Conservation (phyloP, 2,888 invertebrate species). For the Meganola albula region DNA sequence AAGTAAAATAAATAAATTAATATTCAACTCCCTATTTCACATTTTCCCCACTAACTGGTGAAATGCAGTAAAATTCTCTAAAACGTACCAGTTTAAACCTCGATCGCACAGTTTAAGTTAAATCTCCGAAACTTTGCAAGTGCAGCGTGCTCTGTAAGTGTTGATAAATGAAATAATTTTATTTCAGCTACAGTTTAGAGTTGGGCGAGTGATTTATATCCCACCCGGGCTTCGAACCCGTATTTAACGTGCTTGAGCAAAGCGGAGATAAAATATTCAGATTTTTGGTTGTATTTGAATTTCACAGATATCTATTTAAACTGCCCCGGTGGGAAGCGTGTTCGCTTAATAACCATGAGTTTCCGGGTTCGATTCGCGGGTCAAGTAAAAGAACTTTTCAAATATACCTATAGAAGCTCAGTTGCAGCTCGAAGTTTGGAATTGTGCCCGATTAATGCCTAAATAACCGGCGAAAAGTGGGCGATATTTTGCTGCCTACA, state of each 20-base stretch:
- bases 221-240: conserved; percentile 26
- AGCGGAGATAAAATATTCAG: too few species aligned
- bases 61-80: too few species aligned
- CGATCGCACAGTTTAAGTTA: too few species aligned
- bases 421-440: too few species aligned
- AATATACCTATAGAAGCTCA: too few species aligned
- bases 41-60: too few species aligned
- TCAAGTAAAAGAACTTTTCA: neutral
- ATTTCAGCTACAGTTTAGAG: conserved; percentile 28
- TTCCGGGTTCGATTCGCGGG: neutral
- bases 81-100: too few species aligned
- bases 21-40: neutral
- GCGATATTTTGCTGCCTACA: too few species aligned
- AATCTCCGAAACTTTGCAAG: conserved; percentile 23
- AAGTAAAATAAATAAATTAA: neutral
- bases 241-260: conserved; percentile 22
- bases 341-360: too few species aligned
- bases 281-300: too few species aligned
- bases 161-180: conserved; percentile 32
- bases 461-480: too few species aligned
- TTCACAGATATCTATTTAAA: neutral
- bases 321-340: neutral
- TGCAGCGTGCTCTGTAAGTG: conserved; percentile 23
- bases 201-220: conserved; percentile 31
- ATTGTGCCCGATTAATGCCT: too few species aligned